Percentiles rank a stretch among this genome's conserved stretches.
phyloP scores from a whole-genome alignment of 1,140 invertebrate genomes.

The Brachionus calyciflorus region DNA sequence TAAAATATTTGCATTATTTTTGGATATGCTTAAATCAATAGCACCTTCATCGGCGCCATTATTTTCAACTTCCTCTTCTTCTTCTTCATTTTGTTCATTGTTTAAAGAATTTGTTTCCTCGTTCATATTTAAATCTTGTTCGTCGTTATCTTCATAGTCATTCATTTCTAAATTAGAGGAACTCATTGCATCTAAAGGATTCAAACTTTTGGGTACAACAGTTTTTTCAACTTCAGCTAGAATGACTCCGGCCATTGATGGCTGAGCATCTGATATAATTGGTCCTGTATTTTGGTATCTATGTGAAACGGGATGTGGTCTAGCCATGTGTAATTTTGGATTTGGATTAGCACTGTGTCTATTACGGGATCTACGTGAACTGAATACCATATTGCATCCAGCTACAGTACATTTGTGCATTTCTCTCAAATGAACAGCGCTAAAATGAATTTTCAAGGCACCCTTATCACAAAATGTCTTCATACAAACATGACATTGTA shows the following conservation, averaged over 20 bases:
- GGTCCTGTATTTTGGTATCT: constrained; percentile 41
- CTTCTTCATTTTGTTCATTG: background rate
- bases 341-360: constrained; percentile 96
- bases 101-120: constrained; percentile 10
- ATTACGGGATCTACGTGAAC: constrained; percentile 87
- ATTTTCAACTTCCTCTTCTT: no score
- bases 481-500: constrained; percentile 94
- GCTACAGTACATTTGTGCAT: constrained; percentile 99
- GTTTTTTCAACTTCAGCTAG: constrained; percentile 45
- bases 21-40: background rate
- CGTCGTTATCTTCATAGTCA: background rate
- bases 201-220: background rate
- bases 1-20: background rate
- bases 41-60: background rate
- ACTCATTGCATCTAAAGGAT: background rate
- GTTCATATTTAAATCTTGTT: background rate
- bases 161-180: background rate
- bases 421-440: constrained; percentile 93
- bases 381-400: constrained; percentile 99
- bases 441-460: constrained; percentile 98
- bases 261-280: constrained; percentile 34
- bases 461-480: constrained; percentile 99
- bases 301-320: constrained; percentile 38
- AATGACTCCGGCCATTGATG: constrained; percentile 46
- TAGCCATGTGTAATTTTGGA: constrained; percentile 89